Conservation (phyloP, 2,113 vertebrate species). For the Ptilorrhoa leucosticta region DNA sequence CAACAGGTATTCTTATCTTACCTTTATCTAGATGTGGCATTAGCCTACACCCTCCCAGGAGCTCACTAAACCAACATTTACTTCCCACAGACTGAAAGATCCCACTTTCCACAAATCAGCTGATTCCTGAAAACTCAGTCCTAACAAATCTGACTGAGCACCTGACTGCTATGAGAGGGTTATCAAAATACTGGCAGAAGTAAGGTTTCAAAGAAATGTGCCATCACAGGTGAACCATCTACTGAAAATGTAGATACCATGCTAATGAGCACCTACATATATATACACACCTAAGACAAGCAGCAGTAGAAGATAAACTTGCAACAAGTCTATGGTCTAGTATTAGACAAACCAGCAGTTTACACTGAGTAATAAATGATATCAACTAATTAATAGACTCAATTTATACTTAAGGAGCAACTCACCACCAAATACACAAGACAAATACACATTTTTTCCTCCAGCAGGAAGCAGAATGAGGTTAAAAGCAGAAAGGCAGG, state of each 20-base stretch:
- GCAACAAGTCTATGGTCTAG: neutral
- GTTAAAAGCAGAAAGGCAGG: neutral
- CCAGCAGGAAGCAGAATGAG: neutral
- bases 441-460: neutral
- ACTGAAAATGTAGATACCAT: neutral
- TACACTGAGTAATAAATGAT: neutral
- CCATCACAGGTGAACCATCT: neutral
- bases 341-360: neutral
- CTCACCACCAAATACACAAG: neutral
- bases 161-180: neutral
- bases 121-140: neutral
- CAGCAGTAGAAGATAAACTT: neutral
- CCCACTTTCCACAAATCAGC: neutral
- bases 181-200: neutral
- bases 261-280: neutral
- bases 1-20: neutral
- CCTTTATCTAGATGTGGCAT: neutral
- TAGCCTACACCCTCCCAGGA: neutral
- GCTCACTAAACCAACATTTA: neutral
- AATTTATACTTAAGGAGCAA: neutral
- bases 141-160: neutral
- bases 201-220: neutral
- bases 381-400: neutral
- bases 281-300: neutral
- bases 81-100: neutral